phyloP scores from a whole-genome alignment of 2,113 vertebrate species.

The Embiotoca jacksoni region DNA sequence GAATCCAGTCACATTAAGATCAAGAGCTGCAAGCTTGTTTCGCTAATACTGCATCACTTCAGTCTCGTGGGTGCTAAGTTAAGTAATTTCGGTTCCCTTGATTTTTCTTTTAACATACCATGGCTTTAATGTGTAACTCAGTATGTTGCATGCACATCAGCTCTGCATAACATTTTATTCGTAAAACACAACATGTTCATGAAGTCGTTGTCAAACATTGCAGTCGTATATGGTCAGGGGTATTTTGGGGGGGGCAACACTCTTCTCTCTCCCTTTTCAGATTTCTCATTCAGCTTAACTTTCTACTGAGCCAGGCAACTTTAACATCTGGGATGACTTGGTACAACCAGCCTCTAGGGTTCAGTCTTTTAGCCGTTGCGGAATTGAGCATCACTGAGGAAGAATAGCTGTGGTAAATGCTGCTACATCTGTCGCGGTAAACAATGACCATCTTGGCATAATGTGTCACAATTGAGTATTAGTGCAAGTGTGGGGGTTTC shows the following conservation, averaged over 20 bases:
- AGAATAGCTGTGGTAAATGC: constrained; percentile 57
- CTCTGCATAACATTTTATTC: constrained; percentile 78
- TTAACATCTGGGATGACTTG: constrained; percentile 68
- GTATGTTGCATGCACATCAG: constrained; percentile 82
- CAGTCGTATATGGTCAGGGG: constrained; percentile 56
- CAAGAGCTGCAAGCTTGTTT: constrained; percentile 84
- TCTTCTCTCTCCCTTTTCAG: constrained; percentile 82
- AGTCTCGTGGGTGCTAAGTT: constrained; percentile 84
- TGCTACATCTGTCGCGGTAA: constrained; percentile 50
- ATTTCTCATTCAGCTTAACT: constrained; percentile 72
- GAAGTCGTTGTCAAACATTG: constrained; percentile 64
- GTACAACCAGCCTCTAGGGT: constrained; percentile 63
- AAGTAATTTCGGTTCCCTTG: constrained; percentile 83
- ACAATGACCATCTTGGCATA: background rate
- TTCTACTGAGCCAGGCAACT: constrained; percentile 62
- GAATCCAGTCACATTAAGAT: constrained; percentile 84
- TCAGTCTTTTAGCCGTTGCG: constrained; percentile 31
- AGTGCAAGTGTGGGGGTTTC: background rate
- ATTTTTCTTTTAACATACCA: constrained; percentile 70
- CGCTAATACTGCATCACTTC: constrained; percentile 84
- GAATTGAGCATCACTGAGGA: constrained; percentile 46
- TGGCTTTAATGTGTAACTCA: constrained; percentile 78
- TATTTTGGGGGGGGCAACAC: constrained; percentile 67
- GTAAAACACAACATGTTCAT: constrained; percentile 60
- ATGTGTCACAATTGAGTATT: constrained; percentile 32